Conservation (phyloP, 2,888 invertebrate genomes). For the Lasiommata megera region DNA sequence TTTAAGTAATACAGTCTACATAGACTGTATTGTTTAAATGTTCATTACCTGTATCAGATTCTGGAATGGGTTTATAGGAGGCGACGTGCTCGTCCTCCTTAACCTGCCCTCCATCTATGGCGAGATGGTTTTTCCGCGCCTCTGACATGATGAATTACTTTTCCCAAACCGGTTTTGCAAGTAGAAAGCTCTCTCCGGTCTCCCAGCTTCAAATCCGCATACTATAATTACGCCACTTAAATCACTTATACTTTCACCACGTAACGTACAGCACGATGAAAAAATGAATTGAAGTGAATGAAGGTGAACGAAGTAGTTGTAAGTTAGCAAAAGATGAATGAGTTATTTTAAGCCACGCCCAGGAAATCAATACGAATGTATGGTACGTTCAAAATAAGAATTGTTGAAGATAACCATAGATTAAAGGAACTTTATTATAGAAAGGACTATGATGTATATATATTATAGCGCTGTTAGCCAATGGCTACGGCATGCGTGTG, state of each 20-base stretch:
- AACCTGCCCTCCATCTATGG: conserved; percentile 71
- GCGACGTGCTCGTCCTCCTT: conserved; percentile 74
- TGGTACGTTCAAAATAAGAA: not conserved
- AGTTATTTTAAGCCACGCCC: conserved; percentile 1
- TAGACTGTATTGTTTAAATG: conserved; percentile 16
- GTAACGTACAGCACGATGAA: not conserved
- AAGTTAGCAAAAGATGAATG: not conserved
- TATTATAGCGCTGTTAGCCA: too few relatives aligned
- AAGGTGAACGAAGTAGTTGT: not conserved
- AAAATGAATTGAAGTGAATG: conserved; percentile 1
- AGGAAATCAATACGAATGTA: conserved; percentile 12
- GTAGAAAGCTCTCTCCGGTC: conserved; percentile 20
- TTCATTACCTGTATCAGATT: conserved; percentile 77
- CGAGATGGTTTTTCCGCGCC: conserved; percentile 66
- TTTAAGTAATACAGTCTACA: too few relatives aligned
- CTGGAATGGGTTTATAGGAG: conserved; percentile 81
- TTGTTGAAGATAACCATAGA: too few relatives aligned
- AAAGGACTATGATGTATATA: too few relatives aligned
- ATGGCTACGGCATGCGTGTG: too few relatives aligned
- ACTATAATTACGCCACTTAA: conserved; percentile 9
- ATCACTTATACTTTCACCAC: conserved; percentile 18
- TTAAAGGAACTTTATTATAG: too few relatives aligned
- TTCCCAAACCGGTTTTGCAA: conserved; percentile 22
- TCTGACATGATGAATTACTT: conserved; percentile 60
- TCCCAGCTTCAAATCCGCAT: conserved; percentile 15